Percentiles rank a stretch among this genome's conserved stretches.
phyloP scores from a whole-genome alignment of 2,113 vertebrate genomes.

The Xiphophorus couchianus region DNA sequence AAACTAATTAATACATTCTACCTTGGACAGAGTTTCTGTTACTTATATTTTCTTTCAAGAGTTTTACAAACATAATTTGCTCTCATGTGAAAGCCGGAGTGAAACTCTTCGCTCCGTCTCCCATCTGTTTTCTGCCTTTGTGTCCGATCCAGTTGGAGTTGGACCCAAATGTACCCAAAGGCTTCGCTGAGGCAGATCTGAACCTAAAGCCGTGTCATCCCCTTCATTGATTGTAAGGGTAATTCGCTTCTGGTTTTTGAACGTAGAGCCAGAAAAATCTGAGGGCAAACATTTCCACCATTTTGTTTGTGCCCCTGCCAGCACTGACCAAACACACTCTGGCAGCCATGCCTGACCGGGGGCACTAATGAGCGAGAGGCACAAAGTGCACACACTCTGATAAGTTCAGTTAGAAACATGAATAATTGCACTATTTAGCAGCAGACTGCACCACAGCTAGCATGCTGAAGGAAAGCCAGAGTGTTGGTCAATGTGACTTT shows the following conservation, averaged over 20 bases:
- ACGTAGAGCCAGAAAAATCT: conserved; percentile 27
- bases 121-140: conserved; percentile 12
- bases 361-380: conserved; percentile 53
- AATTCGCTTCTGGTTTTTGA: conserved; percentile 28
- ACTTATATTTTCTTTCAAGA: not conserved
- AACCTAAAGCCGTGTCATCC: conserved; percentile 2
- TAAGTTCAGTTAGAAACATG: conserved; percentile 19
- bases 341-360: conserved; percentile 33
- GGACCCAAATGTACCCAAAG: not conserved
- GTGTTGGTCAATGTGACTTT: too few species aligned
- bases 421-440: conserved; percentile 3
- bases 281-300: conserved; percentile 26
- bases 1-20: not conserved
- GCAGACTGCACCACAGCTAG: not conserved
- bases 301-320: conserved; percentile 48
- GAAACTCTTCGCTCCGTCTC: not conserved
- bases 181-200: conserved; percentile 8
- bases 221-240: conserved; percentile 5
- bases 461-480: not conserved
- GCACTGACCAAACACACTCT: conserved; percentile 37
- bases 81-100: not conserved
- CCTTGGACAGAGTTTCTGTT: not conserved
- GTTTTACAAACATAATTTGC: not conserved
- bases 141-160: conserved; percentile 9
- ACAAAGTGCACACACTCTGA: conserved; percentile 2